phyloP scores from a whole-genome alignment of 2,888 invertebrate genomes.

The Dynastes hyllus region DNA sequence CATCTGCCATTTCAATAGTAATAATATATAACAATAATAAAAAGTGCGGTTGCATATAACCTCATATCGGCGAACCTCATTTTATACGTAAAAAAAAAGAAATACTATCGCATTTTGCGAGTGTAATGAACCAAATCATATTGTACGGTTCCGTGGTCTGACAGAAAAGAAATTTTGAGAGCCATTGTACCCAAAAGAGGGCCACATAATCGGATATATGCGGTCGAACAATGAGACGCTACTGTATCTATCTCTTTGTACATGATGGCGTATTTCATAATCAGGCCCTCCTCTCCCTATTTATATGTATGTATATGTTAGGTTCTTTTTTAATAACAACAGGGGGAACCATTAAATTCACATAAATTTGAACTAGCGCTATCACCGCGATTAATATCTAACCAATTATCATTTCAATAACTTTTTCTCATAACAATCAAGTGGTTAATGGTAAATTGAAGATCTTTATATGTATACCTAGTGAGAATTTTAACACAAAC shows the following conservation, averaged over 20 bases:
- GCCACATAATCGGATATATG: slow-evolving; percentile 69
- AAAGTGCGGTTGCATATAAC: slow-evolving; percentile 47
- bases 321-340: slow-evolving; percentile 41
- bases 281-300: slow-evolving; percentile 36
- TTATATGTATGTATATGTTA: slow-evolving; percentile 31
- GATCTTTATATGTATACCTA: too few relatives aligned
- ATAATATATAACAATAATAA: slow-evolving; percentile 32
- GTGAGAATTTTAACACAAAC: too few relatives aligned
- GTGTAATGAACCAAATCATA: slow-evolving; percentile 71
- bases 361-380: slow-evolving; percentile 22
- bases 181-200: slow-evolving; percentile 64
- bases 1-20: slow-evolving; percentile 43
- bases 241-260: slow-evolving; percentile 65
- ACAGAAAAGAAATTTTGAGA: slow-evolving; percentile 64
- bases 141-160: slow-evolving; percentile 68
- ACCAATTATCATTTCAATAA: too few relatives aligned
- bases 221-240: slow-evolving; percentile 64
- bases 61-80: slow-evolving; percentile 62
- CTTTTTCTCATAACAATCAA: too few relatives aligned
- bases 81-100: slow-evolving; percentile 59
- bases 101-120: slow-evolving; percentile 68
- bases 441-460: too few relatives aligned
- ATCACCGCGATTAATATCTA: too few relatives aligned
- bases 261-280: slow-evolving; percentile 50
- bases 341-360: slow-evolving; percentile 41